Evolutionary conservation across 1,140 invertebrate genomes (phyloP), one percentile per base, ranked within the genome.

Genomic region (Bombus waltoni): DNA sequence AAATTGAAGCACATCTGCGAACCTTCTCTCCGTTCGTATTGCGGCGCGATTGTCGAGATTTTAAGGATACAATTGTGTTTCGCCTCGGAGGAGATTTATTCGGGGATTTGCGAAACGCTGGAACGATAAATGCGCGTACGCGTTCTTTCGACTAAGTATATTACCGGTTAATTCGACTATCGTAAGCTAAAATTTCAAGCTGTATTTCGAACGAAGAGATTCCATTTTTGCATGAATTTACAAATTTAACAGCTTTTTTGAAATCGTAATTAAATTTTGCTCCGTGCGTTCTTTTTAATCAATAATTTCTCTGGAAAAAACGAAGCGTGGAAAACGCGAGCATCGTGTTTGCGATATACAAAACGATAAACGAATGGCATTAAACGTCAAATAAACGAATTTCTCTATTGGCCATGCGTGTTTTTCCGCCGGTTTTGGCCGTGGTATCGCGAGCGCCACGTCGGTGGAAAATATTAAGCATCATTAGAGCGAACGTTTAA

Each of bases 1-100:
- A 77, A 78, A 78, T 76, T 68, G 25, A 10, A 28, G 42, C 71
- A 53, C 81, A 70, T 74, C 57, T 80, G 75, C 81, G 72, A 68
- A 53, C 18, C 47, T 22, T 22, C 40, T 42, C 65, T 75, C 9
- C 35, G 32, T 38, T 68, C 18, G n/a, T 3, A 9, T 11, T 18
- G 32, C 15, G 8, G 32, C 65, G 65, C 32, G 2, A 68, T 25
- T 1, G 18, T 28, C 79, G 66, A 2, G 10, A 40, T 70, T 70
- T 28, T 40, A 25, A 71, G 8, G 10, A 4, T 22, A 11, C 11
- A 9, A 15, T 25, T 32, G 25, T 73, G 28, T 68, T 32, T 32
- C n/a, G 62, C n/a, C 13, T 15, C 8, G 18, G 47, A 53, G 32
- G 32, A 35, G 32, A 32, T 22, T 68, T 38, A 32, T 53, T 2